Evolutionary conservation across 2,113 vertebrate species (phyloP).

Genomic region (Tetraodon nigroviridis): DNA sequence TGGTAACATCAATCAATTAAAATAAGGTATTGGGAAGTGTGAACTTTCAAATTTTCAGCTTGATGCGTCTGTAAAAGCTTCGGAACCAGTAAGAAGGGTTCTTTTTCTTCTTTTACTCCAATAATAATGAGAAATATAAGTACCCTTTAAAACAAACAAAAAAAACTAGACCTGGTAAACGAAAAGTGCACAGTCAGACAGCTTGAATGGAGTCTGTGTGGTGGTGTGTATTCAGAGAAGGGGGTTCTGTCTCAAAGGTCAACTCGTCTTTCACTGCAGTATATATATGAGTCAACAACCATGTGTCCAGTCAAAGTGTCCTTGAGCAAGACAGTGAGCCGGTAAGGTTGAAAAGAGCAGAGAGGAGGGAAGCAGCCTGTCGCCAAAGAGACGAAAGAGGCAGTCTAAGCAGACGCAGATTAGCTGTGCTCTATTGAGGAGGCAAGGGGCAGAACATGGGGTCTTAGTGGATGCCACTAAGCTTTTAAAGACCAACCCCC

Average conservation of each 20-base stretch:
- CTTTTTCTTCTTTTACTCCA: too few relatives aligned
- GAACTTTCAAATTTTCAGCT: too few relatives aligned
- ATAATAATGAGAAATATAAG: too few relatives aligned
- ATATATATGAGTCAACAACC: constrained; percentile 24
- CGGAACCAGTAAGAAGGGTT: too few relatives aligned
- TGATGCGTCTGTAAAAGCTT: too few relatives aligned
- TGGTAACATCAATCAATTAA: too few relatives aligned
- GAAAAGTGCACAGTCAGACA: not conserved
- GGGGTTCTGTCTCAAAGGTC: constrained; percentile 32
- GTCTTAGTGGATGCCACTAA: constrained; percentile 54
- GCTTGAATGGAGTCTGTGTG: constrained; percentile 5
- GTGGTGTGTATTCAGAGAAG: constrained; percentile 6
- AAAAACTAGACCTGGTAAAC: too few relatives aligned
- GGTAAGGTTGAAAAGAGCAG: not conserved
- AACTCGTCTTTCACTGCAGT: constrained; percentile 14
- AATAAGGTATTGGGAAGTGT: too few relatives aligned
- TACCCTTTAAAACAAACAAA: too few relatives aligned
- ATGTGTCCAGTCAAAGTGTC: constrained; percentile 34
- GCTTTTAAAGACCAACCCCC: constrained; percentile 48
- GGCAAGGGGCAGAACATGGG: constrained; percentile 61
- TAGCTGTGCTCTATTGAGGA: constrained; percentile 69
- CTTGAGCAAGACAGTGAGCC: constrained; percentile 41
- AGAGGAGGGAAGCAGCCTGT: not conserved
- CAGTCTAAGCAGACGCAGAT: constrained; percentile 49
- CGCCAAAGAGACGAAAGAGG: constrained; percentile 25